Percentiles rank a stretch among this genome's conserved stretches.
Evolutionary conservation across 2,113 vertebrate species (phyloP).

Genomic region (Corydoras sp.): DNA sequence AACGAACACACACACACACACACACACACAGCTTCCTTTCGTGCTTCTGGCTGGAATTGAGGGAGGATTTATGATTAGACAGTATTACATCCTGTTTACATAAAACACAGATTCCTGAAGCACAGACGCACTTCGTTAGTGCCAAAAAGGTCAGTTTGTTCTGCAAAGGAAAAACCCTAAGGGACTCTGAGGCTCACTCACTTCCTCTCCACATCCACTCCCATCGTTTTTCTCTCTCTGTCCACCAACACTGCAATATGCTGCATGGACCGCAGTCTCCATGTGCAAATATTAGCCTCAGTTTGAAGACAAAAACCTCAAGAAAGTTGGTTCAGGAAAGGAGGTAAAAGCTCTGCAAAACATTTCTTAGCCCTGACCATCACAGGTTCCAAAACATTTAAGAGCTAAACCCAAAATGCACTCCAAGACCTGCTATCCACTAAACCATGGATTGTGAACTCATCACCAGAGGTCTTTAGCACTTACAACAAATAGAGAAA

Average conservation of each 20-base stretch:
- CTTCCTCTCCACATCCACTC: not conserved
- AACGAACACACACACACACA: slow-evolving; percentile 22
- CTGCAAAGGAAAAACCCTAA: slow-evolving; percentile 34
- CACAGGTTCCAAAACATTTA: no score
- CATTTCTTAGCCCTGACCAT: not conserved
- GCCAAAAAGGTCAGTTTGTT: slow-evolving; percentile 44
- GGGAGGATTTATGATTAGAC: slow-evolving; percentile 67
- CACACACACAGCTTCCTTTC: slow-evolving; percentile 19
- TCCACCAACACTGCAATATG: not conserved
- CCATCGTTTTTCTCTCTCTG: not conserved
- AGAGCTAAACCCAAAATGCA: no score
- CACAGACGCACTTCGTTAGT: slow-evolving; percentile 36
- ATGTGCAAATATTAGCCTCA: not conserved
- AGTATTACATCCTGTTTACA: slow-evolving; percentile 71
- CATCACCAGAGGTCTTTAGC: no score
- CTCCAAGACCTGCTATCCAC: no score
- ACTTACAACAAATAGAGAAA: no score
- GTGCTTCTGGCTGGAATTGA: slow-evolving; percentile 29
- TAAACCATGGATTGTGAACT: no score
- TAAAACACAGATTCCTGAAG: slow-evolving; percentile 54
- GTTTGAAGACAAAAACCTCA: not conserved
- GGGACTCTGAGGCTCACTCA: slow-evolving; percentile 24
- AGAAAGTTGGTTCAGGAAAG: no score
- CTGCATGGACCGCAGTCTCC: not conserved
- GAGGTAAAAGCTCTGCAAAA: not conserved